Conservation (phyloP, 2,797 vertebrate species). For the Poeciliopsis paucimaculata region DNA sequence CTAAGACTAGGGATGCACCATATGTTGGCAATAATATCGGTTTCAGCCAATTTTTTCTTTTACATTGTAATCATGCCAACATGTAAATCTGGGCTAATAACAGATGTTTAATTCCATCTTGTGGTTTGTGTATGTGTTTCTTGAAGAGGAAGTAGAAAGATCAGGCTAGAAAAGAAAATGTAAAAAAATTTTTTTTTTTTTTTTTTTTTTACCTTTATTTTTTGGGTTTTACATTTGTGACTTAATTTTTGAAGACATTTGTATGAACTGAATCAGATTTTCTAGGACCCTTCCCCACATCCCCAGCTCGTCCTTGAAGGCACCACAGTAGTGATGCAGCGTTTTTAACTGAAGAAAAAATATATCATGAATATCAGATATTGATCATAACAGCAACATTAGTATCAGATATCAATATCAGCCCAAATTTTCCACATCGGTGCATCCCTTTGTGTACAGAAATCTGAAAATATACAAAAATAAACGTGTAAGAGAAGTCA, state of each 20-base stretch:
- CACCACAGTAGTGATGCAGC: background rate
- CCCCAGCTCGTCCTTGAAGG: too few relatives aligned
- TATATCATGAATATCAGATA: background rate
- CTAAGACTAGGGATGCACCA: constrained; percentile 57
- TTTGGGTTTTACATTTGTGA: too few relatives aligned
- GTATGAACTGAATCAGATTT: too few relatives aligned
- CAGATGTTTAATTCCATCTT: background rate
- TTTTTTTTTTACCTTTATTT: too few relatives aligned
- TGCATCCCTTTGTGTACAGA: background rate
- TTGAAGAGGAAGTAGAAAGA: background rate
- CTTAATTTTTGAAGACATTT: too few relatives aligned
- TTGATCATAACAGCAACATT: background rate
- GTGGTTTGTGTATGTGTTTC: background rate
- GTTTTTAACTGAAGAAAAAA: background rate
- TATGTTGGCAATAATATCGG: background rate
- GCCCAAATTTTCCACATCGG: background rate
- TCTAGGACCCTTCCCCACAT: too few relatives aligned
- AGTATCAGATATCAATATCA: background rate
- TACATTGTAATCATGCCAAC: background rate
- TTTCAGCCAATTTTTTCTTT: background rate
- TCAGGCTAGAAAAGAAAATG: too few relatives aligned
- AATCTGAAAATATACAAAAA: constrained; percentile 10
- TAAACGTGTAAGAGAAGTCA: background rate
- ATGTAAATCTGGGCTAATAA: background rate
- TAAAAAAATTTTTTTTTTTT: too few relatives aligned